Evolutionary conservation across 2,888 invertebrate species (phyloP), one percentile per base, ranked within the genome.

Genomic region (Thereva nobilitata): DNA sequence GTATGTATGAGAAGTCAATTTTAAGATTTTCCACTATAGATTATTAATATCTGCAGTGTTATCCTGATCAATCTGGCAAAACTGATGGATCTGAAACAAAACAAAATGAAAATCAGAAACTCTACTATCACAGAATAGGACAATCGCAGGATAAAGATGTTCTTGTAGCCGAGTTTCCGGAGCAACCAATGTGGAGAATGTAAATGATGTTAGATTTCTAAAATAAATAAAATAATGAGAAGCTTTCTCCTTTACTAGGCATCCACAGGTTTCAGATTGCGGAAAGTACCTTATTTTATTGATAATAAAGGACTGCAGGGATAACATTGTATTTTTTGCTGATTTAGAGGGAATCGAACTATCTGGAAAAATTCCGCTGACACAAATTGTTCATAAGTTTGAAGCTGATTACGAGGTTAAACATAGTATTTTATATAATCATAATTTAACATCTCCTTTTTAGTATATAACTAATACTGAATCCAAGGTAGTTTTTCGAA

Each of bases 131-230:
- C 81, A 83, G 86, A 64, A 80, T 99, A 67, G 92, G 93, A 73
- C 94, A 95, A 41, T 83, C 89, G 8, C 96, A 97, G 78, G 83
- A 86, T 0, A 87, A 94, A 61, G 98, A 98, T 83, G 84, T 95
- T 50, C 80, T 96, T 56, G 91, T 90, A 8, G 92, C 91, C 0
- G 94, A 97, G 78, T 95, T 95, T 82, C 91, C 91, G 0, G 91
- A 96, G 53, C 89, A 97, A 76, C 96, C 97, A 1, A 83, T 89
- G n/a, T 93, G 94, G 89, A 88, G 93, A 83, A 91, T 94, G 94
- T 95, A 74, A 72, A 73, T 57, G 7, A 34, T 47, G 64, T 64
- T 12, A 35, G 35, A 57, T 42, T 9, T 40, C 40, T 42, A 10
- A 34, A 54, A 50, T 38, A n/a, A 4, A 53, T 47, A 35, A 34